phyloP scores from a whole-genome alignment of 2,113 vertebrate genomes.

The Apus apus region DNA sequence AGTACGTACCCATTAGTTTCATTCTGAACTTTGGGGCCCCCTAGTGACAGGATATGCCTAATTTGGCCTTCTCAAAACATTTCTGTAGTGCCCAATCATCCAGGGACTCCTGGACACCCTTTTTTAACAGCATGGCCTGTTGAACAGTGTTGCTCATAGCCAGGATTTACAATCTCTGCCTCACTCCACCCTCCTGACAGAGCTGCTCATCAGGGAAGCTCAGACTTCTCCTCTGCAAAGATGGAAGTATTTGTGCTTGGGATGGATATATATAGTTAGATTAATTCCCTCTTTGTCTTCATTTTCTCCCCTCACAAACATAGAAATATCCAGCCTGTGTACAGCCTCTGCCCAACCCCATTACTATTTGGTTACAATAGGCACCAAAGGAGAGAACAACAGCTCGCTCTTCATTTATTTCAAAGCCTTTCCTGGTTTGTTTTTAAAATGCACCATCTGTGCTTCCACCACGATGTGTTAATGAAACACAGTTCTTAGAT shows the following conservation, averaged over 20 bases:
- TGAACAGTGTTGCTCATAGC: accelerated
- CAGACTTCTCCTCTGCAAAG: background rate
- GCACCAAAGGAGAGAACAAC: constrained; percentile 34
- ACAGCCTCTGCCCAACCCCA: background rate
- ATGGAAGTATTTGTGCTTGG: background rate
- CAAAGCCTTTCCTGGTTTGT: constrained; percentile 35
- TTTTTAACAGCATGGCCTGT: background rate
- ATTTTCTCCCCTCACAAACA: background rate
- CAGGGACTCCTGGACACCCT: too few species aligned
- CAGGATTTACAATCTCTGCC: background rate
- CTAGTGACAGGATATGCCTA: background rate
- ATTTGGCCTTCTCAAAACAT: background rate
- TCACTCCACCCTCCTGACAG: background rate
- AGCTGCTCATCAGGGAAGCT: background rate
- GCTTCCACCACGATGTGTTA: background rate
- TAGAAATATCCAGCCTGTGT: background rate
- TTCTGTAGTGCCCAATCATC: too few species aligned
- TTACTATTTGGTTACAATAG: constrained; percentile 15
- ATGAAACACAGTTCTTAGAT: background rate
- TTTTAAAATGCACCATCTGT: constrained; percentile 55
- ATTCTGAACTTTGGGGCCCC: background rate
- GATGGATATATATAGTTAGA: background rate
- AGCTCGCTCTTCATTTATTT: constrained; percentile 30
- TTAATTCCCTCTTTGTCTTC: background rate
- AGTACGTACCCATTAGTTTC: background rate